These are phyloP conservation scores for Melanotaenia duboulayi DNA, from an alignment of 2,113 vertebrate species.

Conservation along the genomic window DNA sequence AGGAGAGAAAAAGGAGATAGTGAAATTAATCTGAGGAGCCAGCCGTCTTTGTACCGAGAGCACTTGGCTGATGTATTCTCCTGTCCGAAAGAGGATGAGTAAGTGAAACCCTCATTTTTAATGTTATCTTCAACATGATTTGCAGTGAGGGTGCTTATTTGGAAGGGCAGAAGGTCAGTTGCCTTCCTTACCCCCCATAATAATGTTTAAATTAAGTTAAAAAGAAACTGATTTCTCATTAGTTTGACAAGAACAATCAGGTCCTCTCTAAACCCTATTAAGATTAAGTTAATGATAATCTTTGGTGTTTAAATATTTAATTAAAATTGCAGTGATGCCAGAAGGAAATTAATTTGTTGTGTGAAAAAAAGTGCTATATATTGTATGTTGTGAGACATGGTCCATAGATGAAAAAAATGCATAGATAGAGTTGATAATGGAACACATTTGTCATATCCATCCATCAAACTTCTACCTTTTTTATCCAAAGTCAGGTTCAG, in stretches of 20 bases:
- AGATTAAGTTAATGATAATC: neutral
- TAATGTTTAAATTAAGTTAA: slow-evolving; percentile 9
- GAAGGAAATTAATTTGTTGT: neutral
- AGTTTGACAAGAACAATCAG: slow-evolving; percentile 1
- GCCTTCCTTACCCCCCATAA: slow-evolving; percentile 7
- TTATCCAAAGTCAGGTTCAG: too few relatives aligned
- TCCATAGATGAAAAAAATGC: neutral
- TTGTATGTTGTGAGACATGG: neutral
- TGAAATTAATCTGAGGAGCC: slow-evolving; percentile 67
- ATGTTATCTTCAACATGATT: slow-evolving; percentile 42
- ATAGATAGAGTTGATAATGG: neutral
- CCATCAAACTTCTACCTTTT: too few relatives aligned
- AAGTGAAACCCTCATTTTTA: slow-evolving; percentile 40
- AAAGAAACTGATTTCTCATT: neutral
- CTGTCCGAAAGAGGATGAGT: slow-evolving; percentile 57
- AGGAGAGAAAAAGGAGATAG: slow-evolving; percentile 57
- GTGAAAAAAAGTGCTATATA: neutral
- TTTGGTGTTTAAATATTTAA: neutral
- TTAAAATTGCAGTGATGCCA: neutral
- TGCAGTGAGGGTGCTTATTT: slow-evolving; percentile 23
- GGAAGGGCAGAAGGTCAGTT: slow-evolving; percentile 37
- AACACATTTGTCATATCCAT: neutral
- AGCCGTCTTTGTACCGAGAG: slow-evolving; percentile 62
- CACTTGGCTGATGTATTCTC: slow-evolving; percentile 70
- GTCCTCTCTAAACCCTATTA: neutral